A percentile compares a stretch with the other conserved stretches of the same genome.
Conservation (phyloP, 2,797 vertebrate genomes). For the Chelidonichthys spinosus region DNA sequence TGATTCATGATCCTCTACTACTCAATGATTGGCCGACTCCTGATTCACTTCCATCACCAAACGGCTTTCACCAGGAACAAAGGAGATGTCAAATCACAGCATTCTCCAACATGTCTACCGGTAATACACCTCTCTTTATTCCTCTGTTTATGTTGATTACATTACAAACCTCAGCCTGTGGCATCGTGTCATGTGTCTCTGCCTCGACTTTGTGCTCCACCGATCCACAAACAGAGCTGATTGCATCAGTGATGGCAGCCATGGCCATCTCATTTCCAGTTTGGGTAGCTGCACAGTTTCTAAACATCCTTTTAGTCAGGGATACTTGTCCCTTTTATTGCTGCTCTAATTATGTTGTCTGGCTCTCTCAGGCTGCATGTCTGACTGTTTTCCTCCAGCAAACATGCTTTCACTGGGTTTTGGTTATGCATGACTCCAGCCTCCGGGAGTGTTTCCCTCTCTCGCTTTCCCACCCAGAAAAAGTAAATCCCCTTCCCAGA, state of each 20-base stretch:
- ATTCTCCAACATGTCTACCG: neutral
- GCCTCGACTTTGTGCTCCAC: neutral
- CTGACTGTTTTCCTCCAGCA: constrained; percentile 30
- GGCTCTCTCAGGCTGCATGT: constrained; percentile 8
- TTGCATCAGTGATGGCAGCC: neutral
- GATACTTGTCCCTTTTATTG: constrained; percentile 38
- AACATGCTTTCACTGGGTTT: constrained; percentile 63
- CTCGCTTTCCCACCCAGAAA: constrained; percentile 21
- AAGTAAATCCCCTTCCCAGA: constrained; percentile 53
- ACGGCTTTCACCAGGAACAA: neutral
- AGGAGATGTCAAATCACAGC: neutral
- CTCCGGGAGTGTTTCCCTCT: constrained; percentile 51
- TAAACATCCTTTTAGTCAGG: constrained; percentile 42
- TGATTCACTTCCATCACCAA: neutral
- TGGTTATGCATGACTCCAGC: constrained; percentile 57
- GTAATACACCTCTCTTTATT: neutral
- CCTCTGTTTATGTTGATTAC: neutral
- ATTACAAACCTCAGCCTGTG: neutral
- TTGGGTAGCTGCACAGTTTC: constrained; percentile 2
- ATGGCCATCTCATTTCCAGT: constrained; percentile 23
- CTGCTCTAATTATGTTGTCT: constrained; percentile 47
- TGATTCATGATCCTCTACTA: neutral
- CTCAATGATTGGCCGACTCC: neutral
- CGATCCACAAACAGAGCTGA: neutral
- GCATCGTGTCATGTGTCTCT: neutral